Base-by-base conservation (phyloP, 1,140 invertebrate genomes). In the Tetramorium parvispinum region DNA sequence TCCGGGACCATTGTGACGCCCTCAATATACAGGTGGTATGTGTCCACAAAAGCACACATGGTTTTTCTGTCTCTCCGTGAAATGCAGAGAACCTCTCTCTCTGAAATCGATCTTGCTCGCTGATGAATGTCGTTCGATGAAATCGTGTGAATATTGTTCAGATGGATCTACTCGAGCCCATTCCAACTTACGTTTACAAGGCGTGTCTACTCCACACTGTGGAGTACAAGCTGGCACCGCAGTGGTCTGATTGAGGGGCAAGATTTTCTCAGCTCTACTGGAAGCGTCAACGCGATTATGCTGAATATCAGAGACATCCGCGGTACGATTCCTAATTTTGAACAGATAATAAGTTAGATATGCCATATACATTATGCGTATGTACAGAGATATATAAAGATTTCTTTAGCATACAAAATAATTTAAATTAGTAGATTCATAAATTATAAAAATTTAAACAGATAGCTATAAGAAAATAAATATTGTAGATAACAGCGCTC, bases 201-300 rank as follows among this genome's bases (percentile, higher is more conserved):
- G 40, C 71, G 27, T 93, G 93, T 68, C 86, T 94, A 24, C 86
- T 85, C 16, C 92, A 93, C 66, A 92, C 91, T 0, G 85, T 94
- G 71, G 82, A 91, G 51, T 87, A 89, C 24, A 91, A 88, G 43
- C 37, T 94, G 57, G 87, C 91, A 46, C 93, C 94, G 4, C 46
- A 49, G 16, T 94, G 94, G 94, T 55, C 91, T 92, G 37, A 77
- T 94, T 40, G 68, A 78, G 40, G 93, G 93, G n/a, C 85, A 85
- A 55, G n/a, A 93, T 76, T 94, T 94, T 82, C 86, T 93, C 24
- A 77, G 78, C 10, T 85, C 85, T 6, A 70, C 75, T 32, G 63
- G 75, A 43, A 70, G 37, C 37, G 53, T 89, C 43, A 81, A 90
- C 85, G 92, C 93, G 59, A 43, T 94, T 7, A 89, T 85, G 78